phyloP scores from a whole-genome alignment of 2,888 invertebrate species.

The Drosophila birchii region DNA sequence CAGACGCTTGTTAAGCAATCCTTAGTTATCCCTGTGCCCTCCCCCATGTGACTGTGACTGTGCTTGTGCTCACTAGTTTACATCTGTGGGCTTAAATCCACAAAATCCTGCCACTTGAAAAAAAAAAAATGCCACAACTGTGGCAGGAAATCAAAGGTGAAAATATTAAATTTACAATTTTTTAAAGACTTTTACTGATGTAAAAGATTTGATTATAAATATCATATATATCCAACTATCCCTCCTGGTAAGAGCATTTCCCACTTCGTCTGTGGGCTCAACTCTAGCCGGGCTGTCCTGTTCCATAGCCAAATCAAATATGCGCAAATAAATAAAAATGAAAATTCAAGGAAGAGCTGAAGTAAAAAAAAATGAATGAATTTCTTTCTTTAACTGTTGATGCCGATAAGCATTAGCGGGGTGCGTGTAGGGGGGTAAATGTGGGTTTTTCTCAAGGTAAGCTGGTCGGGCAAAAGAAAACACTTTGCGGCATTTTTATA shows the following conservation, averaged over 20 bases:
- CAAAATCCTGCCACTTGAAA: constrained; percentile 1
- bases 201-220: no score
- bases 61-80: background rate
- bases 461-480: constrained; percentile 56
- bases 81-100: constrained; percentile 8
- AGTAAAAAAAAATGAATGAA: constrained; percentile 42
- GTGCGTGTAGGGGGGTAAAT: background rate
- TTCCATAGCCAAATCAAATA: constrained; percentile 70
- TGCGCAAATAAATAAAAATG: constrained; percentile 79
- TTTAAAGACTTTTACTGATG: no score
- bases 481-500: constrained; percentile 79
- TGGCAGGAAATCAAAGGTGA: background rate
- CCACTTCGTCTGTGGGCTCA: background rate
- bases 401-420: constrained; percentile 54
- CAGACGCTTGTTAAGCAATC: constrained; percentile 28
- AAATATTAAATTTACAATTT: background rate
- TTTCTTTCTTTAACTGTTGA: constrained; percentile 52
- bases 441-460: constrained; percentile 59
- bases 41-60: no score
- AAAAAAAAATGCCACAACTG: background rate
- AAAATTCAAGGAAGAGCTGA: constrained; percentile 71
- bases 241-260: constrained; percentile 2
- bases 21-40: constrained; percentile 1
- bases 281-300: background rate
- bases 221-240: no score